These are phyloP conservation scores for Marmota flaviventris DNA, from an alignment of 2,113 vertebrate species.

Conservation along the genomic window DNA sequence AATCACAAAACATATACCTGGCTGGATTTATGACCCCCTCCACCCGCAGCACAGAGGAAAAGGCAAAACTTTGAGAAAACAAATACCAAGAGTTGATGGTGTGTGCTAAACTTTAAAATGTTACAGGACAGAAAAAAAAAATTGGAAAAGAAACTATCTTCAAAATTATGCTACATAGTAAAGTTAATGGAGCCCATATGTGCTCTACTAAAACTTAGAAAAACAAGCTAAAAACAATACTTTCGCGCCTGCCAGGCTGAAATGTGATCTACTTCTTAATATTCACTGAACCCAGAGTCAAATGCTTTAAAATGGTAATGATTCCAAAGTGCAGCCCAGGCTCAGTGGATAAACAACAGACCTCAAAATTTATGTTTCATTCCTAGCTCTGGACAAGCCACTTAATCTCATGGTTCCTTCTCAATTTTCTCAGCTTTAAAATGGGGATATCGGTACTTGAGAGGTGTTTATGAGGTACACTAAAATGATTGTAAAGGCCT, in stretches of 20 bases:
- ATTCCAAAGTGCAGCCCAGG: constrained; percentile 64
- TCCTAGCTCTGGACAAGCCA: constrained; percentile 22
- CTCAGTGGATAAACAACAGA: constrained; percentile 65
- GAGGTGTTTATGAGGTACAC: constrained; percentile 52
- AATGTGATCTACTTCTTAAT: constrained; percentile 86
- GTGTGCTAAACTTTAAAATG: constrained; percentile 80
- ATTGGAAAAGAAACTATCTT: constrained; percentile 85
- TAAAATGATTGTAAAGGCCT: background rate
- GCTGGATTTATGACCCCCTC: constrained; percentile 6
- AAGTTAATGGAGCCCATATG: constrained; percentile 88
- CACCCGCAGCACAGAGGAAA: background rate
- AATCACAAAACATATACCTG: background rate
- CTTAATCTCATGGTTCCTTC: constrained; percentile 23
- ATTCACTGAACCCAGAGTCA: constrained; percentile 80
- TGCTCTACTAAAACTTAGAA: constrained; percentile 83
- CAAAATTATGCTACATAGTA: constrained; percentile 82
- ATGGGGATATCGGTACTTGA: constrained; percentile 48
- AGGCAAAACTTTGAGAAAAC: constrained; percentile 69
- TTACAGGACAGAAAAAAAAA: constrained; percentile 82
- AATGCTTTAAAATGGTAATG: constrained; percentile 82
- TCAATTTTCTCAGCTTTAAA: constrained; percentile 69
- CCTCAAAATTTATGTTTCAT: background rate
- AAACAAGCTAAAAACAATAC: constrained; percentile 86
- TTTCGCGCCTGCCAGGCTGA: constrained; percentile 84
- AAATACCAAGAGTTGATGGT: constrained; percentile 63